Percentiles rank a stretch among this genome's conserved stretches.
These are phyloP conservation scores for Drosophila paucipuncta DNA, from an alignment of 2,888 invertebrate species.

Conservation along the genomic window DNA sequence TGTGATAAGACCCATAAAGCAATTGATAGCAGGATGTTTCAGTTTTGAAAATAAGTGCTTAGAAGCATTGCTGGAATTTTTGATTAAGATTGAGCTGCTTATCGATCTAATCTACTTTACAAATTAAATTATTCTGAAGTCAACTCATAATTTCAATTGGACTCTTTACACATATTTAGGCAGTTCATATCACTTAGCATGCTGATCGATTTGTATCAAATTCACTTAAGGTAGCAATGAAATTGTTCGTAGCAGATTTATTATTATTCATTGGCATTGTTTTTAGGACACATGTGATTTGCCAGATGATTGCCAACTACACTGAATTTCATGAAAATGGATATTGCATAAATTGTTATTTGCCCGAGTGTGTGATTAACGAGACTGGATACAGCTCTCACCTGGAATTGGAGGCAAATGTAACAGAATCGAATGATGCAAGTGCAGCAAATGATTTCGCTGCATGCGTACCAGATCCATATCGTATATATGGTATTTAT, in stretches of 20 bases:
- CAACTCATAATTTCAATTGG: neutral
- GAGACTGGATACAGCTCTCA: neutral
- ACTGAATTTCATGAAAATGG: neutral
- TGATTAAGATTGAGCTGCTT: neutral
- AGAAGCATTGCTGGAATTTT: neutral
- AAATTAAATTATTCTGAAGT: neutral
- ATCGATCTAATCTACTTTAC: neutral
- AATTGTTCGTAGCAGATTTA: too few species aligned
- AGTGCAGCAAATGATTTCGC: neutral
- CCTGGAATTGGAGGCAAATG: neutral
- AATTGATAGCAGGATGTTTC: neutral
- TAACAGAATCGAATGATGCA: too few species aligned
- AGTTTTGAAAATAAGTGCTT: neutral
- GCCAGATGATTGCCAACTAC: too few species aligned
- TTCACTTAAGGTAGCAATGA: neutral
- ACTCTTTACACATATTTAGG: neutral
- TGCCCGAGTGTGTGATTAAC: slow-evolving; percentile 8
- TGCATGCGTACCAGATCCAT: slow-evolving; percentile 7
- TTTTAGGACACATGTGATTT: neutral
- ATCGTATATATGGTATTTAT: slow-evolving; percentile 11
- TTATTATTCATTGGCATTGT: neutral
- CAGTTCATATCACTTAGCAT: neutral
- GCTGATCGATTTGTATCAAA: neutral
- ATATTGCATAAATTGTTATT: slow-evolving; percentile 12
- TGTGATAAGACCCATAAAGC: neutral